Evolutionary conservation across 2,888 invertebrate genomes (phyloP), one percentile per base, ranked within the genome.

Genomic region (Endomychus coccineus): DNA sequence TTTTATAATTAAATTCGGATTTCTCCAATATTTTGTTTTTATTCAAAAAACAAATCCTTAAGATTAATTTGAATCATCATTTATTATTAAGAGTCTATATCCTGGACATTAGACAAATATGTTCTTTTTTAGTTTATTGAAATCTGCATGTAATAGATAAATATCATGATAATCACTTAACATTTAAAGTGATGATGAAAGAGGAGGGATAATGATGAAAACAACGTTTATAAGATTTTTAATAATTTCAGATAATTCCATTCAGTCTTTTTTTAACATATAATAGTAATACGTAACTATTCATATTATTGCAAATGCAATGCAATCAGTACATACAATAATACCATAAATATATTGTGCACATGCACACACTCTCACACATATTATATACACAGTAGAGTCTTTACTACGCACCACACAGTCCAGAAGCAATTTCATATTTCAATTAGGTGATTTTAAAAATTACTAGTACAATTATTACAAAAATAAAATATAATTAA

Each of bases 241-340:
- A 55, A 53, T 58, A 57, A 65, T 65, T 65, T 66, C 63, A 66
- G 60, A 65, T 66, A 64, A 66, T 64, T 66, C 66, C 66, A 66
- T 66, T 66, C 66, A 66, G 66, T 66, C 66, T 66, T 66, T 64
- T n/a, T 66, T 65, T 64, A 65, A 66, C 66, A 66, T 65, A 65
- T 63, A 66, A 62, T 66, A 63, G 59, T 58, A 39, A 39, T 57
- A 66, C 64, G 64, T 64, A 62, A 64, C 64, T 64, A 66, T 64
- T 64, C 64, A 66, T 62, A 63, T 62, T 66, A 64, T 66, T 64
- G 64, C 64, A 63, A 61, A 63, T 61, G 63, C 66, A 61, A 63
- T 61, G 63, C 66, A 66, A 64, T 63, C 63, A 59, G 61, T 66
- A 62, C 64, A 65, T 64, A 64, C 64, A 65, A 40, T 62, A 66